These are phyloP conservation scores for Bolinopsis microptera DNA, from an alignment of 37 sponge, comb jelly and placozoan genomes.

Conservation along the genomic window DNA sequence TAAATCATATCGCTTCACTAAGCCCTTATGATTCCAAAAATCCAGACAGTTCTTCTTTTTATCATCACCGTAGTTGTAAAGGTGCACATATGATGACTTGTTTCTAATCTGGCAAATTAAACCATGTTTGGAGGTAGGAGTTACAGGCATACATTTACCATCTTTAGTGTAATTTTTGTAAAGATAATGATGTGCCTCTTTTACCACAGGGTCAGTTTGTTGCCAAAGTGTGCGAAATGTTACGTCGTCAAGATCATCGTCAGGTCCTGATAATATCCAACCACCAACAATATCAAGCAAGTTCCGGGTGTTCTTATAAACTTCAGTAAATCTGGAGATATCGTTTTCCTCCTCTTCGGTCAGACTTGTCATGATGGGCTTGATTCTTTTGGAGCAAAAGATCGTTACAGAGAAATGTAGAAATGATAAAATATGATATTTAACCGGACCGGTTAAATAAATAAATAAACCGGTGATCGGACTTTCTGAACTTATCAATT, in stretches of 20 bases:
- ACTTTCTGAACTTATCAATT: too few species aligned
- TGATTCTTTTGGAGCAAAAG: too few species aligned
- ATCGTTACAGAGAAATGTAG: too few species aligned
- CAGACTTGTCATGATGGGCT: too few species aligned
- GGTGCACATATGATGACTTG: neutral
- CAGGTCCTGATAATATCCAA: neutral
- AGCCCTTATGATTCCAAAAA: neutral
- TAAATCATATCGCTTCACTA: neutral
- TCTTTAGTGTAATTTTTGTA: neutral
- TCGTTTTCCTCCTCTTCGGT: neutral
- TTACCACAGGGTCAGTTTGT: neutral
- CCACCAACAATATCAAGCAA: neutral
- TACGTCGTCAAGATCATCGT: neutral
- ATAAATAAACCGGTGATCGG: too few species aligned
- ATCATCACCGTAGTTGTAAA: neutral
- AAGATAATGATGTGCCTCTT: neutral
- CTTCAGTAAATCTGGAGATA: neutral
- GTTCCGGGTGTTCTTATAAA: neutral
- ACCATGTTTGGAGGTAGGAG: neutral
- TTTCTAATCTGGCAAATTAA: neutral
- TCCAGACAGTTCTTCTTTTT: constrained; percentile 19
- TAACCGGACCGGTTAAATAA: too few species aligned
- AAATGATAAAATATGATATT: too few species aligned
- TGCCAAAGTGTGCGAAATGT: constrained; percentile 24
- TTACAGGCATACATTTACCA: neutral